Base-by-base conservation (phyloP, 2,113 vertebrate species). In the Callithrix jacchus region DNA sequence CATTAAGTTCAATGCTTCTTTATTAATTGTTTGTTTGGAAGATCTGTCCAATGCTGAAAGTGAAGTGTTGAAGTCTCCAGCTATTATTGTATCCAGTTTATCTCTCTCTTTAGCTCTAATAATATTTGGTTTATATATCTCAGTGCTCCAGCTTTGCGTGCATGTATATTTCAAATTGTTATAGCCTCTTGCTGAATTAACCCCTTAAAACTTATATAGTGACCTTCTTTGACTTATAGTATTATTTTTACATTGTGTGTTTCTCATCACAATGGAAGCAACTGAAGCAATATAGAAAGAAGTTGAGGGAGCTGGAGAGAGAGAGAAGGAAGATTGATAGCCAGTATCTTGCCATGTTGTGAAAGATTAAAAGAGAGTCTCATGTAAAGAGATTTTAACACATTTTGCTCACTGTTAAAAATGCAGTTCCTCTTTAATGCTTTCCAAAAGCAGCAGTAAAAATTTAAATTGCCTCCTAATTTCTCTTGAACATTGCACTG, bases 401-500 rank as follows among this genome's bases (percentile, higher is more conserved):
- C 9, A 73, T 82, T 87, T 82, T 89, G 0, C 17, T 40, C 64
- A 85, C 17, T 79, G 74, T 89, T 86, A 45, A 89, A 93, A 95
- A 83, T 94, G 66, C 18, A 56, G 25, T 77, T 30, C 20, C 79
- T 76, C 27, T 80, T 93, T 45, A 76, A 86, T 66, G 54, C n/a
- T 93, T 94, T 91, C 27, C 17, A 84, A 81, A 90, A 93, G 40
- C n/a, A 85, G 30, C 77, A 88, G 56, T 93, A 74, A 74, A 93
- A 89, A 91, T 93, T 95, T 93, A 91, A 97, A 95, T 91, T 88
- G 64, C 37, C 42, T 91, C 64, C 71, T 30, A 77, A n/a, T 76
- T 47, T 71, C 58, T 95, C 40, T 77, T 93, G 6, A 5, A 82
- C 61, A 42, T 73, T 32, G 1, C 40, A 42, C 30, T 58, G 13